Evolutionary conservation across 2,888 invertebrate genomes (phyloP), one percentile per base, ranked within the genome.

Genomic region (Graphium colonna): DNA sequence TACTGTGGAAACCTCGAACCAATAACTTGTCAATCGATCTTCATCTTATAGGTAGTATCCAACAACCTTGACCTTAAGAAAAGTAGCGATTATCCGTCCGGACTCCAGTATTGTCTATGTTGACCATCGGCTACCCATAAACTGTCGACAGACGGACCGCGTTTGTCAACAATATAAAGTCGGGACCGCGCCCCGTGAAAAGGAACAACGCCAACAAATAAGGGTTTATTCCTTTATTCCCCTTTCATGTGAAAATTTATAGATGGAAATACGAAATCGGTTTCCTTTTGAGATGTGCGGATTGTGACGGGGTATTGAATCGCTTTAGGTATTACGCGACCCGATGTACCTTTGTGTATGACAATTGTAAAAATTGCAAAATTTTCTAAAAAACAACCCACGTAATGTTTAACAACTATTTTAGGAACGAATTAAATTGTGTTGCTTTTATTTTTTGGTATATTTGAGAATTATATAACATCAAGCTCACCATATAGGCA

Each of bases 111-210:
- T 58, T 60, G 59, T 61, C 57, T 60, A 60, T 59, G 77, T 79
- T 76, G 73, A 71, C 71, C 73, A 69, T 52, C 52, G 67, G 62
- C 63, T 61, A 60, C 67, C 72, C 69, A 73, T 82, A 80, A 82
- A 82, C 75, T 69, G 71, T 63, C 62, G 63, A 70, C 68, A 61
- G 67, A 62, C 65, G 65, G 66, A 63, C 64, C 66, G 61, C 68
- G 69, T 73, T 74, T 79, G 79, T 77, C 77, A 79, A 79, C 78
- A 75, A 74, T 73, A 80, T 74, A 71, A 76, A 77, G 67, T 64
- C 63, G 62, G 71, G 69, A 66, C 63, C 61, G 64, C 59, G 52
- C 55, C 60, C 61, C 55, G 57, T 57, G 48, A 49, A 45, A 55
- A 46, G 58, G 58, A 58, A 48, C 51, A 58, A 60, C 52, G 55